Conservation (phyloP, 2,113 vertebrate species). For the Corythornis madagascariensis region DNA sequence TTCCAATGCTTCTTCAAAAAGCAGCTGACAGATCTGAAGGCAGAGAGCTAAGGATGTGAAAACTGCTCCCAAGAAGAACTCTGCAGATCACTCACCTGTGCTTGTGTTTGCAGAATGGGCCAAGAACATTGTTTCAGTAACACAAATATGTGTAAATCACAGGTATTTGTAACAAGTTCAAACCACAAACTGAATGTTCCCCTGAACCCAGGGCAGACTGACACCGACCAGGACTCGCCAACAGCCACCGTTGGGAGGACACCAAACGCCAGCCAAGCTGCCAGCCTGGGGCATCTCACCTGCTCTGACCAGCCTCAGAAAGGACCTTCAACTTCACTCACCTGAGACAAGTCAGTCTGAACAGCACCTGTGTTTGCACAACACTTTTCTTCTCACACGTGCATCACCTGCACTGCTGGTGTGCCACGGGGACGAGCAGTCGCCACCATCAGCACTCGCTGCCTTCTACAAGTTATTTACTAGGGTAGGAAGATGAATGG, state of each 20-base stretch:
- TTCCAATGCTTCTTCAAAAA: not conserved
- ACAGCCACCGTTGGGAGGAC: not conserved
- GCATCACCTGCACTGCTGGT: too few relatives aligned
- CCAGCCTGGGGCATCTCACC: not conserved
- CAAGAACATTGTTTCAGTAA: not conserved
- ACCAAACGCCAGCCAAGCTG: not conserved
- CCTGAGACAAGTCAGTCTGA: not conserved
- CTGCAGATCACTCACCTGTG: not conserved
- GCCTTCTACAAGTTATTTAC: not conserved
- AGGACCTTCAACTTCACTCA: too few relatives aligned
- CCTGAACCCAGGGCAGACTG: not conserved
- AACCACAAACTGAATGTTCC: rapidly evolving
- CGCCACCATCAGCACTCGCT: not conserved
- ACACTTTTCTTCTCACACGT: not conserved
- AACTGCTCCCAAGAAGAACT: not conserved
- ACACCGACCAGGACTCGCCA: not conserved
- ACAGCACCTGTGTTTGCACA: rapidly evolving
- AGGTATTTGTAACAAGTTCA: not conserved
- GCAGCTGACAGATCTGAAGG: not conserved
- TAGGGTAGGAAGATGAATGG: not conserved
- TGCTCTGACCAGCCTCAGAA: not conserved
- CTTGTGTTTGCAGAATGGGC: not conserved
- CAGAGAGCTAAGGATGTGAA: not conserved
- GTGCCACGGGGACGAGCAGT: not conserved
- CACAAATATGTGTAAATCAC: not conserved